Percentiles rank a stretch among this genome's conserved stretches.
These are phyloP conservation scores for Latheticus oryzae DNA, from an alignment of 2,888 invertebrate species.

Conservation along the genomic window DNA sequence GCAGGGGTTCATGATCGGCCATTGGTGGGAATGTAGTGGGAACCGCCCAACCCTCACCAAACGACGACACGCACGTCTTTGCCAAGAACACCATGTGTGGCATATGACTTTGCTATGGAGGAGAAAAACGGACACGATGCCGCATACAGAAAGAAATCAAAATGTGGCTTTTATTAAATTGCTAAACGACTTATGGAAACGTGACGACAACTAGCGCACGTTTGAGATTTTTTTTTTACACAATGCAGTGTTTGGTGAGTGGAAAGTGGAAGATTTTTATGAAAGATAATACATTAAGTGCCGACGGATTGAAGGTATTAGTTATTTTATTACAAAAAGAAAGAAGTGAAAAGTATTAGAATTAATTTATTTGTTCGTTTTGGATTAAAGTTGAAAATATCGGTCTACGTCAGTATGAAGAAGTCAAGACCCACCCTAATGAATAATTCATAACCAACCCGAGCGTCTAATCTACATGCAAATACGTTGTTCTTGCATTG, in stretches of 20 bases:
- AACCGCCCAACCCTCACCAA: conserved; percentile 44
- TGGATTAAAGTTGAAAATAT: too few species aligned
- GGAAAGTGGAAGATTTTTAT: conserved; percentile 4
- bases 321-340: too few species aligned
- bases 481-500: conserved; percentile 38
- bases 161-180: conserved; percentile 50
- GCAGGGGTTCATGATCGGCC: conserved; percentile 45
- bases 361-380: conserved; percentile 2
- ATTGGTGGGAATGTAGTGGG: conserved; percentile 46
- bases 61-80: conserved; percentile 43
- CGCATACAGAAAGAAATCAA: conserved; percentile 44
- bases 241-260: conserved; percentile 1
- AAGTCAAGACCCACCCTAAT: conserved; percentile 48
- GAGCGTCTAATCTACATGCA: conserved; percentile 36
- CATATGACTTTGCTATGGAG: conserved; percentile 54
- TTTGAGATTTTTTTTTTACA: conserved; percentile 26
- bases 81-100: conserved; percentile 57
- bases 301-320: too few species aligned
- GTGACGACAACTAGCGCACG: conserved; percentile 45
- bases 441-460: conserved; percentile 43
- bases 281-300: not conserved
- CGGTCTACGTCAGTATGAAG: conserved; percentile 36
- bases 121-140: conserved; percentile 47
- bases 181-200: conserved; percentile 49
- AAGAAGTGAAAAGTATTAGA: not conserved